Evolutionary conservation across 2,888 invertebrate genomes (phyloP), one percentile per base, ranked within the genome.

Genomic region (Tetheella fluctuosa): DNA sequence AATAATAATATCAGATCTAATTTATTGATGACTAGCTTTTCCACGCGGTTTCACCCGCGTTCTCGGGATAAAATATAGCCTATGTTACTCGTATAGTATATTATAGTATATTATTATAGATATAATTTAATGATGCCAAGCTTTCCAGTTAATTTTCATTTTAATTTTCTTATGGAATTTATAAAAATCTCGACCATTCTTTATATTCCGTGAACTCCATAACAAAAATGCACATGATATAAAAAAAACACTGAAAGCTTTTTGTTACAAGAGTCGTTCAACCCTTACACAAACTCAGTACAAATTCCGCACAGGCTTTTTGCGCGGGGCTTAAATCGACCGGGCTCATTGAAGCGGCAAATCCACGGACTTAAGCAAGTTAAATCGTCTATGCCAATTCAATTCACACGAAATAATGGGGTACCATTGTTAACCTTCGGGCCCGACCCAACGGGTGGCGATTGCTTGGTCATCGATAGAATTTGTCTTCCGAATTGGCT

Each of bases 391-490:
- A 77, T 78, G 74, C 73, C 77, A 72, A 81, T 83, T 84, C 82
- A 79, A 80, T 86, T 84, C 85, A 78, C 85, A 83, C 81, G 72
- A 83, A 81, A 82, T 85, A 85, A 86, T 83, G 76, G 83, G 52
- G 60, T 59, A 64, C 77, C 74, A 83, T 84, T 86, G 83, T 84
- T 79, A 81, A 79, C 76, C 77, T 71, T 70, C 66, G 68, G 69
- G 71, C 70, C 69, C 67, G 69, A 65, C 66, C 69, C 69, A 64
- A 66, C 58, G 58, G 66, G 65, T 65, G 67, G 69, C 64, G 67
- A 73, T 71, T 65, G 65, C 64, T 64, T 67, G 65, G 64, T 61
- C 63, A 64, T 64, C 65, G 68, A 67, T 71, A 70, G 71, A 71
- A 70, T 75, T 73, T 70, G 54, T 54, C 59, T 34, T 12, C 20